A percentile compares a stretch with the other conserved stretches of the same genome.
Evolutionary conservation across 2,888 invertebrate genomes (phyloP).

Genomic region (Steinernema carpocapsae): DNA sequence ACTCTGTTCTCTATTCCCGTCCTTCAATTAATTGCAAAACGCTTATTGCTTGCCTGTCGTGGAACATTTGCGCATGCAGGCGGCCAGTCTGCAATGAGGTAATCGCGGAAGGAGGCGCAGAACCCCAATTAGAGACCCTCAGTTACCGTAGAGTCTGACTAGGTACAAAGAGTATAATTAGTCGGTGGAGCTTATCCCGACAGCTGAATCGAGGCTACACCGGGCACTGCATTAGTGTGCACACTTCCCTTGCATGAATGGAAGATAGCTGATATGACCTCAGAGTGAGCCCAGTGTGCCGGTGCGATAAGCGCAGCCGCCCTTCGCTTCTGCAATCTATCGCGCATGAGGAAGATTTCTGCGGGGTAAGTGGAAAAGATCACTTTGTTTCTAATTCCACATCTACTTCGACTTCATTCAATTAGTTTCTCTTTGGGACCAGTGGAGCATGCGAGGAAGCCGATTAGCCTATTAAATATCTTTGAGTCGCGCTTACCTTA

Average conservation of each 20-base stretch:
- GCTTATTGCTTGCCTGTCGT: not conserved
- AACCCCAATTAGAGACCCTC: constrained; percentile 23
- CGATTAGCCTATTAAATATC: constrained; percentile 3
- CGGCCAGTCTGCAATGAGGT: not conserved
- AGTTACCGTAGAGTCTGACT: constrained; percentile 3
- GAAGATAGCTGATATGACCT: constrained; percentile 3
- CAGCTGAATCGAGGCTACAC: constrained; percentile 21
- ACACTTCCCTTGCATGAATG: constrained; percentile 15
- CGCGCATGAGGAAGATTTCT: constrained; percentile 22
- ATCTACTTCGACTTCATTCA: not conserved
- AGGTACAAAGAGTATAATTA: constrained; percentile 32
- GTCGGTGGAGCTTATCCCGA: constrained; percentile 7
- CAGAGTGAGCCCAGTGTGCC: constrained; percentile 10
- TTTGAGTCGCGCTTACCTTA: not conserved
- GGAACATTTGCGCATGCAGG: not conserved
- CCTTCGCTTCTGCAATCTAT: constrained; percentile 12
- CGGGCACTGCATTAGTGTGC: not conserved
- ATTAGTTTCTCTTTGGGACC: constrained; percentile 8
- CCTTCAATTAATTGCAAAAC: not conserved
- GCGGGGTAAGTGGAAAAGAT: constrained; percentile 2
- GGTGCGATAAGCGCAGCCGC: constrained; percentile 12
- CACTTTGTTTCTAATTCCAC: constrained; percentile 29
- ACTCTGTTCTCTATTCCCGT: not conserved
- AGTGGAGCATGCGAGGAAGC: constrained; percentile 4
- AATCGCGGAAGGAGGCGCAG: constrained; percentile 22